Evolutionary conservation across 2,888 invertebrate genomes (phyloP).

Genomic region (Melipona bicolor): DNA sequence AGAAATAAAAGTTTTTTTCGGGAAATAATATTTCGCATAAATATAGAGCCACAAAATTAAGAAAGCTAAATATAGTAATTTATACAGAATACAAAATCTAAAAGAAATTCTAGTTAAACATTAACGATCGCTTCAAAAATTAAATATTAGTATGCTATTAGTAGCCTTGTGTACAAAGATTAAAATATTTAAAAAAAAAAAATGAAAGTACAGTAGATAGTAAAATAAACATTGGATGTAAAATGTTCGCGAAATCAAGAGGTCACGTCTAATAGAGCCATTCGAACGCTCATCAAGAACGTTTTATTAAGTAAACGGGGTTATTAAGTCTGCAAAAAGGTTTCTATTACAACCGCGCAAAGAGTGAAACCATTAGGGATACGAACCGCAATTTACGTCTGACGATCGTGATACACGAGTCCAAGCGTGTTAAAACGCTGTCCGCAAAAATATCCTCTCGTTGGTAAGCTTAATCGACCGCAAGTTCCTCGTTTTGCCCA

Average conservation of each 20-base stretch:
- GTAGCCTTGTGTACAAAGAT: no score
- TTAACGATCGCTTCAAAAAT: no score
- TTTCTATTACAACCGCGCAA: neutral
- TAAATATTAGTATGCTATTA: no score
- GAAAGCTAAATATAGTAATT: no score
- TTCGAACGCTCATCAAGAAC: neutral
- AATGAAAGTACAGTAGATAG: neutral
- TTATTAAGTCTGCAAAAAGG: neutral
- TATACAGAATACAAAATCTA: no score
- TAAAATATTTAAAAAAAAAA: no score
- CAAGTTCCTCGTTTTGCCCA: slow-evolving; percentile 12
- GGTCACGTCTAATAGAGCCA: neutral
- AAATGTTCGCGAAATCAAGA: neutral
- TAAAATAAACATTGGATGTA: neutral
- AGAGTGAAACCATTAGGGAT: slow-evolving; percentile 7
- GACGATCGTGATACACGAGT: slow-evolving; percentile 12
- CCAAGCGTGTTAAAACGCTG: neutral
- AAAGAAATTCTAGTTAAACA: no score
- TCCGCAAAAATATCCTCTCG: neutral
- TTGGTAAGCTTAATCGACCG: neutral
- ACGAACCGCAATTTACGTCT: slow-evolving; percentile 18
- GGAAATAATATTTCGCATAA: no score
- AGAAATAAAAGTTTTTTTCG: no score
- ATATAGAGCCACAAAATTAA: no score
- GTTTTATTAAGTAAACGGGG: neutral